Percentiles rank a stretch among this genome's conserved stretches.
Evolutionary conservation across 2,888 invertebrate genomes (phyloP).

Genomic region (Eugnorisma glareosa): DNA sequence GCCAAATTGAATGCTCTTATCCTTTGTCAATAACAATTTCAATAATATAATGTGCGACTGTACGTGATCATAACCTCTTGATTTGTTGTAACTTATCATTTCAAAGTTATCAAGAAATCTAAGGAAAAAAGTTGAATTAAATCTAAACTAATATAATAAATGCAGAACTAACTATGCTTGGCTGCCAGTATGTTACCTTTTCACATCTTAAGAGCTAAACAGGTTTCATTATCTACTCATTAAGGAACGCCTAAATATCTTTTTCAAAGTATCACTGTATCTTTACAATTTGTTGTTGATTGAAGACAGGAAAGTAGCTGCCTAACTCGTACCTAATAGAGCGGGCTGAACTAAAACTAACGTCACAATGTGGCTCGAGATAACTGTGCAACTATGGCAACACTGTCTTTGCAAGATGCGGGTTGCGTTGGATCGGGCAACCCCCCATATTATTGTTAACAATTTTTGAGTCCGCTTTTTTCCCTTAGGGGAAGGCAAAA

Average conservation of each 20-base stretch:
- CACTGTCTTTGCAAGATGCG: constrained; percentile 34
- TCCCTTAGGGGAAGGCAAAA: too few relatives aligned
- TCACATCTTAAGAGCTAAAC: not conserved
- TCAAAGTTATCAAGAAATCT: not conserved
- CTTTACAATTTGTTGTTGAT: not conserved
- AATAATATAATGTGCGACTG: too few relatives aligned
- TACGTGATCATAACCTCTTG: not conserved
- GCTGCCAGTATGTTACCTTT: not conserved
- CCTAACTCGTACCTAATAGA: constrained; percentile 65
- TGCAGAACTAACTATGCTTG: not conserved
- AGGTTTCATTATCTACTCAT: not conserved
- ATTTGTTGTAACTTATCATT: not conserved
- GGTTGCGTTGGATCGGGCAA: constrained; percentile 44
- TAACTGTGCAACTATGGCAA: constrained; percentile 72
- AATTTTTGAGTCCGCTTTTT: too few relatives aligned
- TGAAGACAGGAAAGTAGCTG: constrained; percentile 11
- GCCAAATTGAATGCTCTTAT: not conserved
- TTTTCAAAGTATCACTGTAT: too few relatives aligned
- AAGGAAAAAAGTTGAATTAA: not conserved
- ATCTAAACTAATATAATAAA: not conserved
- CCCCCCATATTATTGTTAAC: not conserved
- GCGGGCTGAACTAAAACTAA: constrained; percentile 68
- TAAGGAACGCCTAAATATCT: not conserved
- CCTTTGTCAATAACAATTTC: not conserved
- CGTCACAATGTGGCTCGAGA: constrained; percentile 71